Base-by-base conservation (phyloP, 2,888 invertebrate species). In the Caenorhabditis sp. region DNA sequence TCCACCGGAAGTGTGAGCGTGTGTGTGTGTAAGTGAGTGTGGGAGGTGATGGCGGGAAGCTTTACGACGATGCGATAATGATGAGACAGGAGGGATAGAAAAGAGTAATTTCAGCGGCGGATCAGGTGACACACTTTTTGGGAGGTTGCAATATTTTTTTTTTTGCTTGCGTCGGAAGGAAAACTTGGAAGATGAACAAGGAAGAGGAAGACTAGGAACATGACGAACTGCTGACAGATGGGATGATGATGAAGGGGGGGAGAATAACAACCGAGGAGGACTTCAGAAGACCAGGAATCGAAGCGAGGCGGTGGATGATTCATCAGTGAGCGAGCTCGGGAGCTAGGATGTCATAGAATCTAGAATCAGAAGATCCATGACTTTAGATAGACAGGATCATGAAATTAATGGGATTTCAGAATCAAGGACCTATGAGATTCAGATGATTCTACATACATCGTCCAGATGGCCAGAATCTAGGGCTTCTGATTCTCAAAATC, bases 1-100 rank as follows among this genome's bases (percentile, higher is more conserved):
- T 77, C 61, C 61, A 70, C 77, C 77, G 77, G 77, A 77, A 77
- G 70, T 70, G 74, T 63, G 38, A 49, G n/a, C n/a, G n/a, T n/a
- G n/a, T 49, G 47, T 14, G 47, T 47, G 47, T 47, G 47, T 47
- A n/a, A 16, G 44, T 47, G 47, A 8, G 49, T n/a, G n/a, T n/a
- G 26, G 61, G 14, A 31, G 6, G 41, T 3, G 31, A 66, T 14
- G 28, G 35, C 8, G n/a, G 35, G 38, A 35, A 38, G 61, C 38
- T 22, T 26, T 26, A 54, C 26, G 26, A 54, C n/a, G n/a, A n/a
- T n/a, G n/a, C n/a, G n/a, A n/a, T n/a, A n/a, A n/a, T n/a, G 19
- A 12, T 10, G 38, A 38, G 12, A 26, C 24, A 28, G n/a, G 35
- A 58, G 35, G 31, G 58, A 58, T 54, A 54, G 54, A 22, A 54